These are phyloP conservation scores for Tenthredo amoena DNA, from an alignment of 2,888 invertebrate species.

Conservation along the genomic window DNA sequence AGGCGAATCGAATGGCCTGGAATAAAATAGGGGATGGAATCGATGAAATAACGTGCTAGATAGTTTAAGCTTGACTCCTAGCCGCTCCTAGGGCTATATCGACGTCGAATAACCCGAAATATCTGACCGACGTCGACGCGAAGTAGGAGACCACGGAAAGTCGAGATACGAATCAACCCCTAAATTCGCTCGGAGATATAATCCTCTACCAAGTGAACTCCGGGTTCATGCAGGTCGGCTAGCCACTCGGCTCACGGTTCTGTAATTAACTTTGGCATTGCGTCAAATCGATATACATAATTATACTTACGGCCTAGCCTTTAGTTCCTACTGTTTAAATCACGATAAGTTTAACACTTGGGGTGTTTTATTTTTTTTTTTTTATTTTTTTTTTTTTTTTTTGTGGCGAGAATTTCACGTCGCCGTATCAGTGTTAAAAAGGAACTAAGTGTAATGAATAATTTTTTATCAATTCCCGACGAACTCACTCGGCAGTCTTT, in stretches of 20 bases:
- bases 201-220: constrained; percentile 38
- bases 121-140: not conserved
- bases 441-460: too few species aligned
- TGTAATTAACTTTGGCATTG: constrained; percentile 46
- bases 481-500: too few species aligned
- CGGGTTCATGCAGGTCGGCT: not conserved
- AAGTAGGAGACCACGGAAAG: constrained; percentile 23
- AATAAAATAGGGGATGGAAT: constrained; percentile 1
- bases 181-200: constrained; percentile 41
- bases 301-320: constrained; percentile 8
- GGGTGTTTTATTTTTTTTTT: not conserved
- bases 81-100: not conserved
- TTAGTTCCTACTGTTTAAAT: not conserved
- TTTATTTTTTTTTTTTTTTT: too few species aligned
- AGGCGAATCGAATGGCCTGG: not conserved
- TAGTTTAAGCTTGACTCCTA: not conserved
- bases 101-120: constrained; percentile 33
- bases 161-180: constrained; percentile 44
- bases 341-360: constrained; percentile 32
- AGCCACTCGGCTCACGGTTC: not conserved
- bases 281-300: constrained; percentile 29
- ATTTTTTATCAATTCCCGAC: too few species aligned
- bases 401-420: not conserved
- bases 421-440: not conserved
- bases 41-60: not conserved